Evolutionary conservation across 2,888 invertebrate species (phyloP).

Genomic region (Panzeria rudis): DNA sequence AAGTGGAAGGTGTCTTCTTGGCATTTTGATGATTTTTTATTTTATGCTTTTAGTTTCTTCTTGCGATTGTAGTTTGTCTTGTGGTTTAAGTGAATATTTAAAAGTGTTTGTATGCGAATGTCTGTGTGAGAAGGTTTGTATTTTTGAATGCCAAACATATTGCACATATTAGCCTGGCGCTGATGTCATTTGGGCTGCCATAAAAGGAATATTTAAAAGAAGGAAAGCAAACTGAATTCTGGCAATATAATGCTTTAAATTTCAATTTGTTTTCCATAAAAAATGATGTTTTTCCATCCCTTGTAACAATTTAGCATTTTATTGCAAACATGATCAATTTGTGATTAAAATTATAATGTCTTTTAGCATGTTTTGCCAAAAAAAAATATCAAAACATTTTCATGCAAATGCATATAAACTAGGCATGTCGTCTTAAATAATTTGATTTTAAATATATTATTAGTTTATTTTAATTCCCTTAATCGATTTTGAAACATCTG

Average conservation of each 20-base stretch:
- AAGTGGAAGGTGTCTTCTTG: conserved; percentile 65
- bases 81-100: conserved; percentile 62
- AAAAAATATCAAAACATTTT: neutral
- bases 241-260: conserved; percentile 62
- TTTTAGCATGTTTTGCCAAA: conserved; percentile 11
- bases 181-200: conserved; percentile 45
- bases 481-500: conserved; percentile 51
- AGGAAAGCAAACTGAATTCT: conserved; percentile 4
- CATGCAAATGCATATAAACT: conserved; percentile 9
- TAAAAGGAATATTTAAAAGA: conserved; percentile 8
- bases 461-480: conserved; percentile 30
- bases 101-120: conserved; percentile 10
- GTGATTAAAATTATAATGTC: conserved; percentile 23
- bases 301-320: conserved; percentile 45
- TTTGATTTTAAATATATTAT: conserved; percentile 4
- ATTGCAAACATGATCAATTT: conserved; percentile 64
- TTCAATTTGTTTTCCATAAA: conserved; percentile 67
- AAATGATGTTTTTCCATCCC: neutral
- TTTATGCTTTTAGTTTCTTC: conserved; percentile 2
- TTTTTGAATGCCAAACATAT: conserved; percentile 25
- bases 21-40: conserved; percentile 62
- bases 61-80: conserved; percentile 58
- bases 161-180: conserved; percentile 50
- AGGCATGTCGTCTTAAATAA: conserved; percentile 2
- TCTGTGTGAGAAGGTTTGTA: neutral